These are phyloP conservation scores for Drosophila prolongata DNA, from an alignment of 2,888 invertebrate genomes.

Conservation along the genomic window DNA sequence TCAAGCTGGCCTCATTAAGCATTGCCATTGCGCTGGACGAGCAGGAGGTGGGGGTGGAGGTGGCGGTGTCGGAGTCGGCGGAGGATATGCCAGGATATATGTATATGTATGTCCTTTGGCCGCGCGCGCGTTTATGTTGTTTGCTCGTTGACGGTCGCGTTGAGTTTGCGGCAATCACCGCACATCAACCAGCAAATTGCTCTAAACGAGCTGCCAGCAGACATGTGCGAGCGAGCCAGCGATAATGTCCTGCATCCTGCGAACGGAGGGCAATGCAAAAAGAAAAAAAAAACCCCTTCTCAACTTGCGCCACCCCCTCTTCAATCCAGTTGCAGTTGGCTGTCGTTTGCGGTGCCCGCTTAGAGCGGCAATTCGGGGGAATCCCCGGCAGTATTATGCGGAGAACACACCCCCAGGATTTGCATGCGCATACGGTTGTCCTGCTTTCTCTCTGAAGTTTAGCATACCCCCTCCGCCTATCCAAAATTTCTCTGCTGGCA, in stretches of 20 bases:
- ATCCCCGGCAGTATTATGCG: conserved; percentile 1
- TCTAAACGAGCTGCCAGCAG: conserved; percentile 63
- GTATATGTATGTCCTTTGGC: conserved; percentile 36
- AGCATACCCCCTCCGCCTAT: not conserved
- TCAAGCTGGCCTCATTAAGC: conserved; percentile 61
- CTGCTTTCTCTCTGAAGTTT: conserved; percentile 46
- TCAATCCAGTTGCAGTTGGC: conserved; percentile 27
- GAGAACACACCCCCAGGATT: conserved; percentile 69
- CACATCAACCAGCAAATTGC: conserved; percentile 81
- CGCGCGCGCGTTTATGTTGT: conserved; percentile 73
- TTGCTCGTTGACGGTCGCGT: conserved; percentile 84
- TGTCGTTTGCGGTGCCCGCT: conserved; percentile 30
- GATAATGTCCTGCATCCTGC: conserved; percentile 11
- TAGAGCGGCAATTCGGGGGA: conserved; percentile 36
- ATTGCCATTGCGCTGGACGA: conserved; percentile 56
- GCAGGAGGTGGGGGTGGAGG: conserved; percentile 3
- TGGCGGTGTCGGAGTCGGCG: not conserved
- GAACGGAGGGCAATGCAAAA: not conserved
- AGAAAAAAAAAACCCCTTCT: not conserved
- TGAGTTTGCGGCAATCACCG: conserved; percentile 82
- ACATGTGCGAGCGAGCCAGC: conserved; percentile 30
- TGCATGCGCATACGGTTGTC: conserved; percentile 68
- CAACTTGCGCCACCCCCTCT: conserved; percentile 1
- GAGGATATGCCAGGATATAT: conserved; percentile 12
- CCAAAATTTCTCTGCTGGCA: conserved; percentile 48